Conservation (phyloP, 2,888 invertebrate genomes). For the Subacronicta megacephala region DNA sequence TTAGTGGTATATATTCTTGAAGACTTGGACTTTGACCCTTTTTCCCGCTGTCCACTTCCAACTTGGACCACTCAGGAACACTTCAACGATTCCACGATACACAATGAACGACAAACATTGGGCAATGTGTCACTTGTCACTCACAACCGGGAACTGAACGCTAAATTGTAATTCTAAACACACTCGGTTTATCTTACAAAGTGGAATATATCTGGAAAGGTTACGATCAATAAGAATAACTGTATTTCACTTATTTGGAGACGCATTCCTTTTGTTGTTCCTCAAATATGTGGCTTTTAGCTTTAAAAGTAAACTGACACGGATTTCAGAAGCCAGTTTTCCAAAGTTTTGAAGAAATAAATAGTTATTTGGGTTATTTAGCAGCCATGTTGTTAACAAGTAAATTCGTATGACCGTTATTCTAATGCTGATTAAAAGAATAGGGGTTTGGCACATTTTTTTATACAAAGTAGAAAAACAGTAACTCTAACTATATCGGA, state of each 20-base stretch:
- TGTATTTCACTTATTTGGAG: slow-evolving; percentile 5
- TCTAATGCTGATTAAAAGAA: no score
- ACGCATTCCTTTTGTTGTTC: not conserved
- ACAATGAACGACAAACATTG: slow-evolving; percentile 55
- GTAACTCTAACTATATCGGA: no score
- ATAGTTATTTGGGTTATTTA: not conserved
- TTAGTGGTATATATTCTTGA: not conserved
- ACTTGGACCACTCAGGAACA: slow-evolving; percentile 38
- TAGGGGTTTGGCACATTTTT: no score
- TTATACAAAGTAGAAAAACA: no score
- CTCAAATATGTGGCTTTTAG: slow-evolving; percentile 1
- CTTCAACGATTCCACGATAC: slow-evolving; percentile 43
- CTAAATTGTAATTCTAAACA: slow-evolving; percentile 57
- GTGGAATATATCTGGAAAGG: slow-evolving; percentile 41
- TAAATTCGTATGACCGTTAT: no score
- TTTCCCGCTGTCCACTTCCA: not conserved
- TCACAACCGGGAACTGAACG: slow-evolving; percentile 40
- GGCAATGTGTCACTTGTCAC: slow-evolving; percentile 55
- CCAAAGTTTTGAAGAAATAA: not conserved
- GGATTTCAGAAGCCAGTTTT: not conserved
- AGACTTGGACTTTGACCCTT: not conserved
- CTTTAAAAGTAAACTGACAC: not conserved
- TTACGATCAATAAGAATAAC: slow-evolving; percentile 37
- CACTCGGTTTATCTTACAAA: slow-evolving; percentile 38
- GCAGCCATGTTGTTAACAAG: no score